phyloP scores from a whole-genome alignment of 2,113 vertebrate species.

The Oxyura jamaicensis region DNA sequence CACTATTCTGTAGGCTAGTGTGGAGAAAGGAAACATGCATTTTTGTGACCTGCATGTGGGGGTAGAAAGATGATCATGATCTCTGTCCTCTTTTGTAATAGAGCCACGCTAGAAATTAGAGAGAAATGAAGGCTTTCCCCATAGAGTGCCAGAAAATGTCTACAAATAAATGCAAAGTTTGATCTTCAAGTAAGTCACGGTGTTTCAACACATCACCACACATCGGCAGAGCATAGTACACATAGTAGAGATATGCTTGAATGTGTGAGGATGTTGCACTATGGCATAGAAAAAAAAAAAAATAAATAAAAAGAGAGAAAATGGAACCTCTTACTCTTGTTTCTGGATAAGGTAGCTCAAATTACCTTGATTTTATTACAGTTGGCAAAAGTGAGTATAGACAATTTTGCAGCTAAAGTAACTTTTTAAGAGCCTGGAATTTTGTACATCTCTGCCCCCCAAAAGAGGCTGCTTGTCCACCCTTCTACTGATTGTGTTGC shows the following conservation, averaged over 20 bases:
- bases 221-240: not conserved
- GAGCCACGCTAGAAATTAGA: not conserved
- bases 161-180: not conserved
- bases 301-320: not conserved
- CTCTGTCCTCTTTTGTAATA: not conserved
- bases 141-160: not conserved
- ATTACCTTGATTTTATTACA: not conserved
- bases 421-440: not conserved
- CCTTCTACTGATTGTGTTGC: not conserved
- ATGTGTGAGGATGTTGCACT: not conserved
- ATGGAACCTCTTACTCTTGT: not conserved
- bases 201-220: not conserved
- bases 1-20: accelerated
- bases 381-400: not conserved
- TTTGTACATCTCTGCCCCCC: not conserved
- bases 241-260: accelerated
- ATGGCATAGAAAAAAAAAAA: not conserved
- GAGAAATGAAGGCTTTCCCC: not conserved
- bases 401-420: not conserved
- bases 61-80: not conserved
- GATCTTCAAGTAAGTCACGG: not conserved
- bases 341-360: not conserved
- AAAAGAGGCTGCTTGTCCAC: not conserved
- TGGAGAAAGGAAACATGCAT: not conserved
- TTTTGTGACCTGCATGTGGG: not conserved